Base-by-base conservation (phyloP, 2,113 vertebrate species). In the Nyctibius bracteatus region DNA sequence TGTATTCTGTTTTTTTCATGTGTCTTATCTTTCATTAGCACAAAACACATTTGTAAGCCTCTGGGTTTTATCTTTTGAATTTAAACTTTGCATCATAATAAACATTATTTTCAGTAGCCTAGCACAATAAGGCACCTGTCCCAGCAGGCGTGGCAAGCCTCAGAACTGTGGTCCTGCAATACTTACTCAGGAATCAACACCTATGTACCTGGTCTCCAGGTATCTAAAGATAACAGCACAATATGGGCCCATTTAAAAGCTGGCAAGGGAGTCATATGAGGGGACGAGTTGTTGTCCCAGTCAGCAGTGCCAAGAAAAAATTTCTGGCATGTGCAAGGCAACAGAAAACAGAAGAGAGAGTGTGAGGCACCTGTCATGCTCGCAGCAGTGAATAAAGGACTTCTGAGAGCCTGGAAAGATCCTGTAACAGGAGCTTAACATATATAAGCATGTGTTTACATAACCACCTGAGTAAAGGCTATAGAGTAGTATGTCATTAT, bases 271-370 rank as follows among this genome's bases (percentile, higher is more conserved):
- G 57, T 25, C 37, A 52, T 54, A 25, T 0, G 9, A 95, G 44
- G 21, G 51, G 52, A 87, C 6, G 4, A 72, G n/a, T 55, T 1
- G 0, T 44, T 0, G 1, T 55, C 61, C 70, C 79, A 0, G 4
- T 7, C 10, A 75, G 47, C 74, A 47, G 71, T 17, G 61, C 73
- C 85, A 91, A 86, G 61, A 81, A 79, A 94, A 75, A 55, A 59
- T 19, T 77, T 73, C 88, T 88, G 66, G 44, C 81, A 65, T 3
- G 9, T 67, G 39, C 49, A 81, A 93, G n/a, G 92, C 90, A 68
- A 75, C 47, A 82, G 66, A 85, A 85, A 79, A 65, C 14, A 47
- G 54, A 15, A 81, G 35, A 89, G n/a, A 25, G 23, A 0, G 22
- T 0, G 1, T 39, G 67, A 93, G 46, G 46, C 25, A 86, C 80